phyloP scores from a whole-genome alignment of 2,888 invertebrate species.

The Trichopria drosophilae region DNA sequence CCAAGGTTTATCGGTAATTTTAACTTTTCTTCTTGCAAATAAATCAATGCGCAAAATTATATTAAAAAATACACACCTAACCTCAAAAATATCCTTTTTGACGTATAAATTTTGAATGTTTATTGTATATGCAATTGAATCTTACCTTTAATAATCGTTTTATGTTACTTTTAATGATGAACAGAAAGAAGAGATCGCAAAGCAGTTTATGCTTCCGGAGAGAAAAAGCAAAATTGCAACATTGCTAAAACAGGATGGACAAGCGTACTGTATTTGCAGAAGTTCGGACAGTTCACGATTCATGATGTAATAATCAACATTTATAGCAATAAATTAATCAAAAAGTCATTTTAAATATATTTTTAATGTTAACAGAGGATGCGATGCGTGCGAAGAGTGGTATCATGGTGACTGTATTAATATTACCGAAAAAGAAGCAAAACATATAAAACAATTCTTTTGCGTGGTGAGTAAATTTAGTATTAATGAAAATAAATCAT shows the following conservation, averaged over 20 bases:
- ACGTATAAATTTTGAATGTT: constrained; percentile 5
- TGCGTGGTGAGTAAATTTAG: constrained; percentile 64
- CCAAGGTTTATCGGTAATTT: constrained; percentile 46
- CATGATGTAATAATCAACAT: constrained; percentile 75
- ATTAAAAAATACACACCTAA: neutral
- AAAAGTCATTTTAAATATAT: constrained; percentile 15
- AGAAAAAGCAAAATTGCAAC: constrained; percentile 88
- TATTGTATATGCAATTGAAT: too few species aligned
- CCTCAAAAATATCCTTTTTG: neutral
- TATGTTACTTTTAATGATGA: neutral
- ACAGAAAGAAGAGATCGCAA: constrained; percentile 86
- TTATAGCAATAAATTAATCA: neutral
- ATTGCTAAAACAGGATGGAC: constrained; percentile 83
- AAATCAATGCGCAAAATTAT: neutral
- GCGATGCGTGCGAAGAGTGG: constrained; percentile 98
- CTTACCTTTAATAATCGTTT: neutral
- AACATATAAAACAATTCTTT: constrained; percentile 90
- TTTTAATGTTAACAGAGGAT: constrained; percentile 81
- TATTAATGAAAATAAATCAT: neutral
- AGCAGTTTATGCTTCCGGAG: constrained; percentile 85
- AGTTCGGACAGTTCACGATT: constrained; percentile 92
- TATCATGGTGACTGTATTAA: constrained; percentile 98
- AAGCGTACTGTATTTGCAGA: constrained; percentile 93
- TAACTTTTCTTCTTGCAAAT: constrained; percentile 1
- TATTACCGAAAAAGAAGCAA: constrained; percentile 90